A percentile compares a stretch with the other conserved stretches of the same genome.
Conservation (phyloP, 2,888 invertebrate species). For the Hyposoter didymator region DNA sequence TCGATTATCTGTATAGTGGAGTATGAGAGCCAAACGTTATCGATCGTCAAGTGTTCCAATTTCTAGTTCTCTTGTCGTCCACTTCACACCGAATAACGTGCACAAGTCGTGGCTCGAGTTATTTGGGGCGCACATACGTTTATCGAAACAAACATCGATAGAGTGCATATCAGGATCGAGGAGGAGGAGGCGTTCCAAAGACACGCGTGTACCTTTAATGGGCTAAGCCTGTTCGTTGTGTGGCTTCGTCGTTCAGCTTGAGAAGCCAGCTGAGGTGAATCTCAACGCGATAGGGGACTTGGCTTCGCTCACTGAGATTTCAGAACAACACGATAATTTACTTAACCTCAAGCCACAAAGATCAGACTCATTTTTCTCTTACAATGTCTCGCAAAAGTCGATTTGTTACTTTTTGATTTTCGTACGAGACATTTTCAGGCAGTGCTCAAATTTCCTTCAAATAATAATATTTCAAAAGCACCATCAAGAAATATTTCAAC, state of each 20-base stretch:
- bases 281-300: slow-evolving; percentile 48
- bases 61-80: background rate
- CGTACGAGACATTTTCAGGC: background rate
- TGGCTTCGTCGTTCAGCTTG: slow-evolving; percentile 58
- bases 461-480: background rate
- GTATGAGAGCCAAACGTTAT: background rate
- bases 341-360: slow-evolving; percentile 60
- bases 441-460: background rate
- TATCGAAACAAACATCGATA: slow-evolving; percentile 42
- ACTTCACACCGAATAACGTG: slow-evolving; percentile 29
- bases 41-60: slow-evolving; percentile 15
- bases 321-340: slow-evolving; percentile 69
- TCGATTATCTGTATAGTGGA: background rate
- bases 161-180: slow-evolving; percentile 45
- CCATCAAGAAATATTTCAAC: background rate
- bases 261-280: slow-evolving; percentile 34
- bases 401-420: background rate
- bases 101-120: background rate
- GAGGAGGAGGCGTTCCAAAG: slow-evolving; percentile 39
- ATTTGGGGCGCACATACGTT: slow-evolving; percentile 36
- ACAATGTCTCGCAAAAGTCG: background rate
- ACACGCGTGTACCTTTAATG: slow-evolving; percentile 73
- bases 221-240: slow-evolving; percentile 75
- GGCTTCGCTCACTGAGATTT: slow-evolving; percentile 18
- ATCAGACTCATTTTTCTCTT: slow-evolving; percentile 23